Evolutionary conservation across 2,797 vertebrate species (phyloP).

Genomic region (Siniperca obscura): DNA sequence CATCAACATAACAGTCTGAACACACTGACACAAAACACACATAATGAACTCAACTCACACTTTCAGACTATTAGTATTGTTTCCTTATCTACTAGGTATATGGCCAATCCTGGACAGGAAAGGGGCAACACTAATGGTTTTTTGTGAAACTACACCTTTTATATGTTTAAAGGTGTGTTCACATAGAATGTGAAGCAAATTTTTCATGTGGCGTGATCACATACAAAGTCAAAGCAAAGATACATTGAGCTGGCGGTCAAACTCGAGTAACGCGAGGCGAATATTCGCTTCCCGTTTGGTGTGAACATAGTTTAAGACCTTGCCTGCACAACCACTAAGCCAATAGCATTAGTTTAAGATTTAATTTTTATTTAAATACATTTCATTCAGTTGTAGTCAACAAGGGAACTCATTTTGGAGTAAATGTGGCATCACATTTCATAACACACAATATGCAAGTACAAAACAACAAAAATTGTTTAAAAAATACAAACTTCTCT

Average conservation of each 20-base stretch:
- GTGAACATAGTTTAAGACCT: background rate
- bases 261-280: no score
- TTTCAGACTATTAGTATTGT: background rate
- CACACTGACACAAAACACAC: background rate
- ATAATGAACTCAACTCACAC: background rate
- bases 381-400: conserved; percentile 7
- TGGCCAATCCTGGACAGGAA: background rate
- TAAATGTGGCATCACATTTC: conserved; percentile 28
- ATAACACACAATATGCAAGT: background rate
- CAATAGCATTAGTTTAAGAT: background rate
- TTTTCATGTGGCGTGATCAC: no score
- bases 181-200: no score
- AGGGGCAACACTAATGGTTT: background rate
- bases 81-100: background rate
- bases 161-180: no score
- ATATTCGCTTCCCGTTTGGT: no score
- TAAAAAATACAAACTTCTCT: background rate
- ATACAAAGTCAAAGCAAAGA: no score
- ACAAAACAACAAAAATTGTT: background rate
- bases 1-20: background rate
- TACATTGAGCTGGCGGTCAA: no score
- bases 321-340: background rate
- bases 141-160: background rate
- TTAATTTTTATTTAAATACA: conserved; percentile 3
- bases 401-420: conserved; percentile 10